Percentiles rank a stretch among this genome's conserved stretches.
Evolutionary conservation across 2,797 vertebrate species (phyloP).

Genomic region (Cynopterus sphinx): DNA sequence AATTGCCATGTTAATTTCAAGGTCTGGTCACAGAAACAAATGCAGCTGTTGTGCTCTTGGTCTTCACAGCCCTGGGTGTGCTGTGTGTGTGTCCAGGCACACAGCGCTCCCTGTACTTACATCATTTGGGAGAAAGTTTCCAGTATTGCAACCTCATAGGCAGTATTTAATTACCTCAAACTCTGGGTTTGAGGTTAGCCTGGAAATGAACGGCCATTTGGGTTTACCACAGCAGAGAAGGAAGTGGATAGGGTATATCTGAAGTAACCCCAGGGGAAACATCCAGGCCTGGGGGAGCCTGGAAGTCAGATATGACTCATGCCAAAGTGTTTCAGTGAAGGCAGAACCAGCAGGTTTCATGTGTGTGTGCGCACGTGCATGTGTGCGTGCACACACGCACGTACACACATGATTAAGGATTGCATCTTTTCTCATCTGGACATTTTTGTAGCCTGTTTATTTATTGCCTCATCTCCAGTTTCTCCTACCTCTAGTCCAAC

Average conservation of each 20-base stretch:
- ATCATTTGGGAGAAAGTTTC: conserved; percentile 32
- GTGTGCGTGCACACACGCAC: too few species aligned
- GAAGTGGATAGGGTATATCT: background rate
- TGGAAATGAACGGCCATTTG: conserved; percentile 56
- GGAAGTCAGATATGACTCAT: background rate
- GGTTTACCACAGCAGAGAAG: background rate
- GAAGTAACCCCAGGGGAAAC: background rate
- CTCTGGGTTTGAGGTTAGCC: conserved; percentile 22
- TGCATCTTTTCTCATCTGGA: background rate
- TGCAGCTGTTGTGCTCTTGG: background rate
- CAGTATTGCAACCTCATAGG: conserved; percentile 1
- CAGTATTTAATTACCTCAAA: conserved; percentile 48
- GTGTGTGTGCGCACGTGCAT: too few species aligned
- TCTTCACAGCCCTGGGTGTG: rapidly evolving
- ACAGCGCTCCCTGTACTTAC: rapidly evolving
- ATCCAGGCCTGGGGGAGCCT: background rate
- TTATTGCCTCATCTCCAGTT: background rate
- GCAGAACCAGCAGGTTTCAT: background rate
- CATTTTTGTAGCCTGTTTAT: background rate
- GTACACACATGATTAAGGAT: background rate
- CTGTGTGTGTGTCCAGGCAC: background rate
- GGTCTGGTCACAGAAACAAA: background rate
- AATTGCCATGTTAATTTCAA: background rate
- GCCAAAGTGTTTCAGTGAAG: background rate
- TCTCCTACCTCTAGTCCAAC: background rate